Conservation (phyloP, 2,888 invertebrate species). For the Pandemis cinnamomeana region DNA sequence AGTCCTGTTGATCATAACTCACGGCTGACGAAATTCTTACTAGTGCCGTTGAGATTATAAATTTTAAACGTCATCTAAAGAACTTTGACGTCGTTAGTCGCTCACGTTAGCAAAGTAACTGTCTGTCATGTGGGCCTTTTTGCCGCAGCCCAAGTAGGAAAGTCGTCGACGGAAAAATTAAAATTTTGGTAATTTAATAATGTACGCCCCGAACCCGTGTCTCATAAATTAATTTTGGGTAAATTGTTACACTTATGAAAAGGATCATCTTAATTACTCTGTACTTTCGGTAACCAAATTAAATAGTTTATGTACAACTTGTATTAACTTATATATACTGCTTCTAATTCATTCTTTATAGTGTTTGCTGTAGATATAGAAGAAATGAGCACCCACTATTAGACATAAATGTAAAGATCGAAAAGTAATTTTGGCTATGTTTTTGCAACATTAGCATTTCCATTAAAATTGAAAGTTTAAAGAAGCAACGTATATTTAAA, state of each 20-base stretch:
- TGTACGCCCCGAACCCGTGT: constrained; percentile 15
- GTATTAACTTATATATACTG: too few species aligned
- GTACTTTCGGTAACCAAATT: constrained; percentile 24
- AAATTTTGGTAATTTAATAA: constrained; percentile 35
- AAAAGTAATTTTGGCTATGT: not conserved
- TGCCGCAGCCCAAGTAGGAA: constrained; percentile 16
- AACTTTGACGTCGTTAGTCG: constrained; percentile 42
- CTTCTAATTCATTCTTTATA: not conserved
- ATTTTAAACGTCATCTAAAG: constrained; percentile 39
- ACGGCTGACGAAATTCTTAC: constrained; percentile 47
- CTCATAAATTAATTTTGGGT: constrained; percentile 37
- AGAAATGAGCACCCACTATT: not conserved
- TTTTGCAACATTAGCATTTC: constrained; percentile 8
- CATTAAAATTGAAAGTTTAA: constrained; percentile 12
- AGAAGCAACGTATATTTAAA: constrained; percentile 58
- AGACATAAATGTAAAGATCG: not conserved
- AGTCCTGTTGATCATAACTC: constrained; percentile 62
- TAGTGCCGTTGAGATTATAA: constrained; percentile 36
- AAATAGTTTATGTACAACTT: not conserved
- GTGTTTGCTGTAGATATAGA: not conserved
- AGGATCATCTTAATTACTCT: constrained; percentile 38
- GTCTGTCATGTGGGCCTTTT: constrained; percentile 36
- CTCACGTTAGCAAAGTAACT: constrained; percentile 41
- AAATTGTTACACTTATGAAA: constrained; percentile 40
- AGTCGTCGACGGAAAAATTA: constrained; percentile 20